Base-by-base conservation (phyloP, 2,113 vertebrate genomes). In the Campylorhamphus procurvoides region DNA sequence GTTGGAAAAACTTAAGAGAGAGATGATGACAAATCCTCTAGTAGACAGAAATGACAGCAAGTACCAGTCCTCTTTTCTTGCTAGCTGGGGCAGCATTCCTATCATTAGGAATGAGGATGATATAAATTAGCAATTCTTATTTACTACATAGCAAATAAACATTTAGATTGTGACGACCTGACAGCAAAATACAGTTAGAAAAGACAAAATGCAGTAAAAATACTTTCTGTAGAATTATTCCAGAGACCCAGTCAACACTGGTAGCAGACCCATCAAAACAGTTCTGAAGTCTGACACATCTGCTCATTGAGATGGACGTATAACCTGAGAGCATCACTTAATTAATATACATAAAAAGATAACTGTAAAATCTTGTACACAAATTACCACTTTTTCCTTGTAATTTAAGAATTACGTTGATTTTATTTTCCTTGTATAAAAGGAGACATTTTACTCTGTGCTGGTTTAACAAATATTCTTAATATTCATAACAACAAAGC, bases 371-470 rank as follows among this genome's bases (percentile, higher is more conserved):
- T 62, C 47, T 78, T 73, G 58, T 40, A 91, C 62, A 96, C 67
- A 96, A 93, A 95, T 85, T 93, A 94, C 63, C 58, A 93, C 52
- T 87, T 96, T 87, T 81, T 47, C 68, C 58, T 94, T 66, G 33
- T 75, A 40, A 53, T 91, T 94, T 91, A 91, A 14, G 2, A 80
- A 94, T 90, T 64, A 92, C 56, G 78, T n/a, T 52, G 62, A 40
- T 72, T 95, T 96, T 96, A 97, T 95, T 96, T 89, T 89, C 85
- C 85, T 94, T 2, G 3, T 97, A 97, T 88, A 96, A 94, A 97
- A 95, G 82, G n/a, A 82, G 74, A 91, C 85, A 94, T 91, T 89
- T 94, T 82, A 79, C 81, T 93, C 79, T 89, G 66, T 50, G 77
- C 67, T 66, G 62, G 94, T 93, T 82, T 84, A 95, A 94, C 93